Evolutionary conservation across 2,888 invertebrate species (phyloP).

Genomic region (Patella depressa): DNA sequence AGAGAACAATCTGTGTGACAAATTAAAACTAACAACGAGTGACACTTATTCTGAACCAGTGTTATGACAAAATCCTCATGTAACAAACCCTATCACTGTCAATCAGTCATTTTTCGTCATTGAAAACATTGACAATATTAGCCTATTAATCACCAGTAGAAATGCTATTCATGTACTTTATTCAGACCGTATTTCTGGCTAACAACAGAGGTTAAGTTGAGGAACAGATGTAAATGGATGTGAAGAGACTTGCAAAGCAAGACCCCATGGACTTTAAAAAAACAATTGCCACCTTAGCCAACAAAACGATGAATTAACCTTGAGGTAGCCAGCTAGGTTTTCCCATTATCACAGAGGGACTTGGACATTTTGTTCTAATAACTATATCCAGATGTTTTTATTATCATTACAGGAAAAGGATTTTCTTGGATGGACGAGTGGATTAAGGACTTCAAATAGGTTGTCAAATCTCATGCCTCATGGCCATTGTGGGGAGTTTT

Average conservation of each 20-base stretch:
- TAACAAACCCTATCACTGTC: not conserved
- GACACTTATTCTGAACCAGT: not conserved
- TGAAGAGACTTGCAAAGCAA: not conserved
- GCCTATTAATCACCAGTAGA: conserved; percentile 1
- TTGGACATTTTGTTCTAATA: conserved; percentile 3
- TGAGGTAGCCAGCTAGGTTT: too few relatives aligned
- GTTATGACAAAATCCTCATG: conserved; percentile 1
- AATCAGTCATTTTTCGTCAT: not conserved
- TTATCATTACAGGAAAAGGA: not conserved
- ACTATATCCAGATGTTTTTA: conserved; percentile 5
- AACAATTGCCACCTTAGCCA: not conserved
- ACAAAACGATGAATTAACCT: too few relatives aligned
- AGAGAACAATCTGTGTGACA: conserved; percentile 2
- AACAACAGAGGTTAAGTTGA: not conserved
- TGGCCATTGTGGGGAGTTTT: too few relatives aligned
- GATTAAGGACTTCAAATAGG: too few relatives aligned
- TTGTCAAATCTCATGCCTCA: too few relatives aligned
- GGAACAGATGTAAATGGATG: conserved; percentile 10
- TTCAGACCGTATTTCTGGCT: not conserved
- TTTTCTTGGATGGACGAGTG: too few relatives aligned
- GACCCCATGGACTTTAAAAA: conserved; percentile 9
- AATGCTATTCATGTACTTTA: not conserved
- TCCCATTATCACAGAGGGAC: not conserved
- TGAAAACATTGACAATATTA: not conserved
- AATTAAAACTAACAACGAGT: not conserved